These are phyloP conservation scores for Piaya cayana DNA, from an alignment of 2,113 vertebrate genomes.

Conservation along the genomic window DNA sequence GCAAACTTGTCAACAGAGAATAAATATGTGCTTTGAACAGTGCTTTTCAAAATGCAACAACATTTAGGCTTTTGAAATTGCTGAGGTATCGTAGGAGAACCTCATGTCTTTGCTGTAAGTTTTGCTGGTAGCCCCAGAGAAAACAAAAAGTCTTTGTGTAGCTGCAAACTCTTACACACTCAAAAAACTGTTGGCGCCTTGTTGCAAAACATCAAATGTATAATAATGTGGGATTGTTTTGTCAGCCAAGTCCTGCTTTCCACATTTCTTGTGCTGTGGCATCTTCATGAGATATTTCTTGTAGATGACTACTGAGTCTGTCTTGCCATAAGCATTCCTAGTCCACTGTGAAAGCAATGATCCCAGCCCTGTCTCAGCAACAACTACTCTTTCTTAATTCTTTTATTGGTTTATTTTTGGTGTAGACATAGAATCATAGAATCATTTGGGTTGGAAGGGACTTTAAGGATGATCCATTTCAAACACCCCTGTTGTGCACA, in stretches of 20 bases:
- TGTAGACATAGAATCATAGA: not conserved
- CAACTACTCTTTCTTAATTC: not conserved
- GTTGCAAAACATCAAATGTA: not conserved
- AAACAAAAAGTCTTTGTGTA: not conserved
- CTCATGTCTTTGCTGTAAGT: not conserved
- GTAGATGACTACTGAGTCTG: not conserved
- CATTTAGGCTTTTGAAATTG: not conserved
- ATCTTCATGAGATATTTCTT: not conserved
- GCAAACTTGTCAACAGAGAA: not conserved
- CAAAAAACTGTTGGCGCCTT: not conserved
- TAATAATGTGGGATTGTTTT: not conserved
- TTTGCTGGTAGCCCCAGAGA: not conserved
- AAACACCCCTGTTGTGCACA: too few relatives aligned
- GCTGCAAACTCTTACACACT: not conserved
- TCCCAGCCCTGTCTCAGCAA: not conserved
- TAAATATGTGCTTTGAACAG: not conserved
- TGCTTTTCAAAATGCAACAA: not conserved
- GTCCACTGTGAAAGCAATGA: fast-evolving
- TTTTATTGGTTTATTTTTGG: not conserved
- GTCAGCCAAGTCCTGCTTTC: not conserved
- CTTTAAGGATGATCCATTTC: too few relatives aligned
- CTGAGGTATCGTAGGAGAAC: not conserved
- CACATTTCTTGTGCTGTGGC: not conserved
- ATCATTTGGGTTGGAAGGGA: too few relatives aligned
- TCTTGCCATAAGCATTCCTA: not conserved